Percentiles rank a stretch among this genome's conserved stretches.
Evolutionary conservation across 2,888 invertebrate genomes (phyloP).

Genomic region (Amiota mariae): DNA sequence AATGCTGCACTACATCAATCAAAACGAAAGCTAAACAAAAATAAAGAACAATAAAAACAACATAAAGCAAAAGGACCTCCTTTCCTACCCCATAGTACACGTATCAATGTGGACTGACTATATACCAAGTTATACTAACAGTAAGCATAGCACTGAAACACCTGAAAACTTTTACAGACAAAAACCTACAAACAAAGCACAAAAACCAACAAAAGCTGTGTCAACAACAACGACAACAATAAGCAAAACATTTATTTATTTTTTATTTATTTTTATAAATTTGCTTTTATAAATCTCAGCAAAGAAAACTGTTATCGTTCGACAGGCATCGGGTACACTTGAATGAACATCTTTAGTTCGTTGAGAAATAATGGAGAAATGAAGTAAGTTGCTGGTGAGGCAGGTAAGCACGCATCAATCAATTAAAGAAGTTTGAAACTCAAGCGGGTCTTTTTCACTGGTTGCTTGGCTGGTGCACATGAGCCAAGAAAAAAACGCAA

Average conservation of each 20-base stretch:
- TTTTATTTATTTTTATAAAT: background rate
- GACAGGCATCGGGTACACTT: background rate
- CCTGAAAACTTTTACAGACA: conserved; percentile 1
- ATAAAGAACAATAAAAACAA: background rate
- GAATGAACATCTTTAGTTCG: conserved; percentile 6
- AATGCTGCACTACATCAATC: conserved; percentile 7
- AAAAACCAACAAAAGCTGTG: too few relatives aligned
- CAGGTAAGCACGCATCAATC: conserved; percentile 26
- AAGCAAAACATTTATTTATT: background rate
- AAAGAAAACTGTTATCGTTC: too few relatives aligned
- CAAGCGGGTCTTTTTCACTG: background rate
- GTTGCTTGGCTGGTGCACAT: too few relatives aligned
- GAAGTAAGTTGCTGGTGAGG: background rate
- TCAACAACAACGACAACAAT: background rate
- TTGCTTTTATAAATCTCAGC: too few relatives aligned
- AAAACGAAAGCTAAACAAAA: background rate
- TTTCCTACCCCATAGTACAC: too few relatives aligned
- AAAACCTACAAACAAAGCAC: background rate
- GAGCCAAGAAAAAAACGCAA: too few relatives aligned
- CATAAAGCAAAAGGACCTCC: background rate
- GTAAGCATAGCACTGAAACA: background rate
- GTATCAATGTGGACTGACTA: too few relatives aligned
- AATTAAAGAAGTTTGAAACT: conserved; percentile 28
- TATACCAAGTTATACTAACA: background rate
- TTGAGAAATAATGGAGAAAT: background rate